Evolutionary conservation across 2,113 vertebrate genomes (phyloP).

Genomic region (Pardalotus punctatus): DNA sequence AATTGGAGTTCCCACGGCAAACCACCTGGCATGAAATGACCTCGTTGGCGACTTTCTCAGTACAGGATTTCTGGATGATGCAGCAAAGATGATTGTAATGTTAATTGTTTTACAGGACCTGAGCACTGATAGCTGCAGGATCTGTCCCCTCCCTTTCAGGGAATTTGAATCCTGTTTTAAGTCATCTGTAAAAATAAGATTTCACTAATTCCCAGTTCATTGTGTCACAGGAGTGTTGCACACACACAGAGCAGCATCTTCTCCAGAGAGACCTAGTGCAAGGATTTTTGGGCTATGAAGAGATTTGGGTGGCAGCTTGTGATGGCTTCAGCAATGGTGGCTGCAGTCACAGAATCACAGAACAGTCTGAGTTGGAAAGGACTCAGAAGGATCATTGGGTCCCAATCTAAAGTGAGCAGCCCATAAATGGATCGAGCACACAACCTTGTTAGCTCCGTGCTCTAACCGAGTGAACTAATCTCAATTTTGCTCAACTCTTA

Average conservation of each 20-base stretch:
- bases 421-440: accelerated
- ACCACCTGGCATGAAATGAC: background rate
- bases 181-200: background rate
- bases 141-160: background rate
- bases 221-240: background rate
- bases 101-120: background rate
- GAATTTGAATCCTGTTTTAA: background rate
- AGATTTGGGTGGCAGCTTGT: background rate
- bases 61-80: background rate
- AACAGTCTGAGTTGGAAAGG: background rate
- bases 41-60: background rate
- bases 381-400: background rate
- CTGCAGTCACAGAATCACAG: background rate
- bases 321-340: background rate
- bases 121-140: background rate
- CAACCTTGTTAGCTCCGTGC: background rate
- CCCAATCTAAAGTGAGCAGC: background rate
- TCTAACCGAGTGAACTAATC: background rate
- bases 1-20: background rate
- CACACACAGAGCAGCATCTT: accelerated
- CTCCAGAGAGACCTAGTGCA: background rate
- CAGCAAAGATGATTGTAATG: background rate
- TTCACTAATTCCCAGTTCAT: background rate
- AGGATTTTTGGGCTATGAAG: background rate
- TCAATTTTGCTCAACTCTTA: background rate